Evolutionary conservation across 2,797 vertebrate genomes (phyloP).

Genomic region (Neomorphus geoffroyi): DNA sequence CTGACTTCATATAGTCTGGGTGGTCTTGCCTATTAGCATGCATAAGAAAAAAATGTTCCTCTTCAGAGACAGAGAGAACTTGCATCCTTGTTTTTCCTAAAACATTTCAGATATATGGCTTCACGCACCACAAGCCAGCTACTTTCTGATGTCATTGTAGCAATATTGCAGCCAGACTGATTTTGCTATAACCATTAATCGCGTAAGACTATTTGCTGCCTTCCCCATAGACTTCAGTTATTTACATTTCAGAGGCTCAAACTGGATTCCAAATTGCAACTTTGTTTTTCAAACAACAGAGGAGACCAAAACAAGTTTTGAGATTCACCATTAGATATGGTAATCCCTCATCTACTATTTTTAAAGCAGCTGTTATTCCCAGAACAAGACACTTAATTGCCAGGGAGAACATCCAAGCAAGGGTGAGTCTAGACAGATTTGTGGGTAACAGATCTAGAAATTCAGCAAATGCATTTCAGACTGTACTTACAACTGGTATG

Average conservation of each 20-base stretch:
- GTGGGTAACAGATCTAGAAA: not conserved
- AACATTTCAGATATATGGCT: not conserved
- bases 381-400: not conserved
- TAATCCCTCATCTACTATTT: not conserved
- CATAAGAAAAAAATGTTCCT: not conserved
- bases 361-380: not conserved
- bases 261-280: not conserved
- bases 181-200: not conserved
- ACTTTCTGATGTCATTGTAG: not conserved
- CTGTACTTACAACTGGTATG: not conserved
- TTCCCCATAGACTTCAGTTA: not conserved
- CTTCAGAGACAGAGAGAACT: not conserved
- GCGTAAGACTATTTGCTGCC: not conserved
- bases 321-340: not conserved
- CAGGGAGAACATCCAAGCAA: not conserved
- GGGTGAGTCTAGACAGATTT: not conserved
- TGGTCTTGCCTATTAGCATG: slow-evolving; percentile 16
- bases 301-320: not conserved
- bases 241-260: not conserved
- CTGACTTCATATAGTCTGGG: slow-evolving; percentile 18
- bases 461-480: not conserved
- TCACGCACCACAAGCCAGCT: not conserved
- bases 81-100: not conserved
- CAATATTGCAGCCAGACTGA: not conserved
- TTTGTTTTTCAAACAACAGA: slow-evolving; percentile 10